Evolutionary conservation across 2,888 invertebrate genomes (phyloP).

Genomic region (Netelia inedita): DNA sequence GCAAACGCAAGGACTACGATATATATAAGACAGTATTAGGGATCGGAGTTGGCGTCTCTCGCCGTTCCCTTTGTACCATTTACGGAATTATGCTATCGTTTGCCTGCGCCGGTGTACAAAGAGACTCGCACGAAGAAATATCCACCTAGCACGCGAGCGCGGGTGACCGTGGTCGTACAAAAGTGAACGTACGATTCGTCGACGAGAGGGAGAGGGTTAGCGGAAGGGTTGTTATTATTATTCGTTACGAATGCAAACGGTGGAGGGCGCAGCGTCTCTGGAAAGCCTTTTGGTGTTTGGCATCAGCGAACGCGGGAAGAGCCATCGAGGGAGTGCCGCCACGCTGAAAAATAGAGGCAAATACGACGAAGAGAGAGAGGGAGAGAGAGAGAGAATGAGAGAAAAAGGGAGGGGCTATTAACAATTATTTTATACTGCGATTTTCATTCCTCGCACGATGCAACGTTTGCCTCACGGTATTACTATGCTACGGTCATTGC

Average conservation of each 20-base stretch:
- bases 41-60: constrained; percentile 58
- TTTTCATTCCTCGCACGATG: constrained; percentile 44
- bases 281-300: constrained; percentile 51
- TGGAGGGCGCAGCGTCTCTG: background rate
- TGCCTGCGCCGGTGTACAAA: constrained; percentile 70
- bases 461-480: background rate
- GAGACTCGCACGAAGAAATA: constrained; percentile 62
- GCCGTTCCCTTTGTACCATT: constrained; percentile 72
- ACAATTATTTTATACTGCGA: constrained; percentile 41
- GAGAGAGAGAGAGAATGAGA: background rate
- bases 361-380: constrained; percentile 19
- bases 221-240: constrained; percentile 57
- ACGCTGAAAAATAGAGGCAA: constrained; percentile 14
- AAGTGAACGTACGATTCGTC: constrained; percentile 15
- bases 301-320: constrained; percentile 10
- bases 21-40: constrained; percentile 54
- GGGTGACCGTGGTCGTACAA: constrained; percentile 28
- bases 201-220: constrained; percentile 19
- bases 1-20: constrained; percentile 33
- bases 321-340: constrained; percentile 17
- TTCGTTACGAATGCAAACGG: constrained; percentile 59
- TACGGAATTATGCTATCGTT: constrained; percentile 79
- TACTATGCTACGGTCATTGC: background rate
- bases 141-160: constrained; percentile 47
- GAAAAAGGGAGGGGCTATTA: background rate